Evolutionary conservation across 2,797 vertebrate species (phyloP), one percentile per base, ranked within the genome.

Genomic region (Linurgus olivaceus): DNA sequence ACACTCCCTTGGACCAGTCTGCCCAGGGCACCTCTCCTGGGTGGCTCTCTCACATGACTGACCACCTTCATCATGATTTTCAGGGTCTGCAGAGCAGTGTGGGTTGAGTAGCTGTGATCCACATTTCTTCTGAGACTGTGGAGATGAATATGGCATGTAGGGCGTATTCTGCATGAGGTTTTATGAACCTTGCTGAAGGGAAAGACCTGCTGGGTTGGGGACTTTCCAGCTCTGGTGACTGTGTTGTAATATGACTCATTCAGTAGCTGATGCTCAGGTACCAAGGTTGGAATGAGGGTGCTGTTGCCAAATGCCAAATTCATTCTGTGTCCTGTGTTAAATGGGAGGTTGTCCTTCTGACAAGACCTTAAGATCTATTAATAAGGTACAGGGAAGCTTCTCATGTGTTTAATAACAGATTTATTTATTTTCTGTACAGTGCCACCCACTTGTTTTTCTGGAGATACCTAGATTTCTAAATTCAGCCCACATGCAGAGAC

Each of bases 221-320:
- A 85, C 75, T 96, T 94, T 58, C 59, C 85, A 86, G 51, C 55
- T 82, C 91, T 51, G 61, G 66, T 76, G 84, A 50, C 81, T 87
- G 52, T 67, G 26, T 66, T 31, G 44, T 73, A 58, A 8, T 85
- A 51, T 31, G 71, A 89, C 13, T 11, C 25, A 21, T 85, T 86
- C 13, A 10, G 21, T 38, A 74, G 68, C 81, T 59, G 37, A 54
- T 13, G 37, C 67, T 74, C 42, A 33, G 57, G 42, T 74, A 50
- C 51, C 10, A 52, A 65, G 50, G 16, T 16, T 95, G 72, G 59
- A 93, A 85, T 79, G 66, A 88, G 59, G 37, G 24, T 77, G 35
- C 31, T 91, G 59, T 79, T 95, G 79, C 71, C 42, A 55, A 70
- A 72, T 1, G 19, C 18, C 40, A 67, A 4, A 37, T 92, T 72